A percentile compares a stretch with the other conserved stretches of the same genome.
These are phyloP conservation scores for Oryzias celebensis DNA, from an alignment of 2,113 vertebrate genomes.

Conservation along the genomic window DNA sequence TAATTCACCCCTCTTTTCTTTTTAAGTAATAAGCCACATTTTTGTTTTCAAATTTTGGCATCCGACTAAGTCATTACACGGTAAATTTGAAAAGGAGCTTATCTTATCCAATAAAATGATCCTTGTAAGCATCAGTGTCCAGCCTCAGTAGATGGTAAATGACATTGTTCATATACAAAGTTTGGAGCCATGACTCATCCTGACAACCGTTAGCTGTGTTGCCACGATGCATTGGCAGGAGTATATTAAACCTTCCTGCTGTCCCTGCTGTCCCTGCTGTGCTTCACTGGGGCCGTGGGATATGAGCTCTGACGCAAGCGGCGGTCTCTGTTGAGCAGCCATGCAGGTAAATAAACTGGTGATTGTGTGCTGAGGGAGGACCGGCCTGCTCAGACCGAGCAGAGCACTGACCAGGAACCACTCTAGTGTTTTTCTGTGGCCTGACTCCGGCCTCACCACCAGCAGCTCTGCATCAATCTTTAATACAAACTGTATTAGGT, in stretches of 20 bases:
- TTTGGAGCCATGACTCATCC: conserved; percentile 24
- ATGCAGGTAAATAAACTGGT: conserved; percentile 62
- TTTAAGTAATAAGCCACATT: too few relatives aligned
- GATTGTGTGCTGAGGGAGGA: conserved; percentile 51
- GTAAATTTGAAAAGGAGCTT: too few relatives aligned
- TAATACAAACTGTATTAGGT: conserved; percentile 24
- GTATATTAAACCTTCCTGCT: conserved; percentile 26
- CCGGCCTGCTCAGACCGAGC: conserved; percentile 11
- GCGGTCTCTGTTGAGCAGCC: conserved; percentile 46
- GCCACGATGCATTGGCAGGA: conserved; percentile 41
- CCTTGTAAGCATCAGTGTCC: too few relatives aligned
- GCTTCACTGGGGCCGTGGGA: conserved; percentile 43
- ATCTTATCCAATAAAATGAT: too few relatives aligned
- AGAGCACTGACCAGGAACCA: conserved; percentile 23
- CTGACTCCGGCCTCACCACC: conserved; percentile 4
- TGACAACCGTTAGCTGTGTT: conserved; percentile 45
- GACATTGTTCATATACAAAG: conserved; percentile 7
- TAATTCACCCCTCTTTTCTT: too few relatives aligned
- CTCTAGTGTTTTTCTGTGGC: conserved; percentile 1
- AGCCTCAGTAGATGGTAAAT: too few relatives aligned
- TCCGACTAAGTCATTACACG: too few relatives aligned
- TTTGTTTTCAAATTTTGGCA: too few relatives aligned
- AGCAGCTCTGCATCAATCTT: conserved; percentile 36
- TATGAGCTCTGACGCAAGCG: conserved; percentile 63
- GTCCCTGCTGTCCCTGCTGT: conserved; percentile 34